Evolutionary conservation across 2,797 vertebrate genomes (phyloP), one percentile per base, ranked within the genome.

Genomic region (Paratrypauchen microcephalus): DNA sequence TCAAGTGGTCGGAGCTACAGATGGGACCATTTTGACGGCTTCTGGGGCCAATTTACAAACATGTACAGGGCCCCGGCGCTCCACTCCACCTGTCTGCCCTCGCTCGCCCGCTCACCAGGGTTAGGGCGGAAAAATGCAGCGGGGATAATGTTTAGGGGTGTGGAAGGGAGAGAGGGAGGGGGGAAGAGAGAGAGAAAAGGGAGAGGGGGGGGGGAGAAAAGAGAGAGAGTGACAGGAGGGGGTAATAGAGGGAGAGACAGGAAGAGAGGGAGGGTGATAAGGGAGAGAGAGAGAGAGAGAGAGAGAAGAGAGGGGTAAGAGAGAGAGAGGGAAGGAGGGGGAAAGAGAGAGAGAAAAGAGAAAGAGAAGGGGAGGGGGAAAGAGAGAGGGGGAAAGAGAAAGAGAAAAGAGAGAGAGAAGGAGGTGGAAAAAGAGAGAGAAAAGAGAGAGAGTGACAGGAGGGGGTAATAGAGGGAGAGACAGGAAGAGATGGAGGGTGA

Each of bases 21-120:
- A 92, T 93, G 92, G 92, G 89, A 94, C 85, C 92, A 84, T 93
- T 94, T 94, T 93, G 90, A 90, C 87, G 88, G 86, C 90, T 88
- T 91, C 92, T 93, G 93, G 88, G 88, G 91, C 91, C 91, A 92
- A 93, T 93, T 94, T 91, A 88, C 87, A 87, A 87, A 91, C 89
- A 91, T 86, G 81, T 85, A 84, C 83, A 87, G 79, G 71, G 54
- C 32, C 19, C n/a, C 75, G 83, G 82, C 87, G 77, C 79, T 73
- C 79, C 80, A 87, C 78, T 92, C 89, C 92, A 94, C 93, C 92
- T 94, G 93, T 86, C 87, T 88, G 80, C 11, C 13, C 56, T 81
- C 81, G 89, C 86, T 86, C 32, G 66, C 71, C 21, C 7, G 68
- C 71, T 24, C 52, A 73, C 82, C 47, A 64, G 70, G 64, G 79